Evolutionary conservation across 35 echinoderm and acorn worm genomes (phyloP), one percentile per base, ranked within the genome.

Genomic region (Anneissia japonica): DNA sequence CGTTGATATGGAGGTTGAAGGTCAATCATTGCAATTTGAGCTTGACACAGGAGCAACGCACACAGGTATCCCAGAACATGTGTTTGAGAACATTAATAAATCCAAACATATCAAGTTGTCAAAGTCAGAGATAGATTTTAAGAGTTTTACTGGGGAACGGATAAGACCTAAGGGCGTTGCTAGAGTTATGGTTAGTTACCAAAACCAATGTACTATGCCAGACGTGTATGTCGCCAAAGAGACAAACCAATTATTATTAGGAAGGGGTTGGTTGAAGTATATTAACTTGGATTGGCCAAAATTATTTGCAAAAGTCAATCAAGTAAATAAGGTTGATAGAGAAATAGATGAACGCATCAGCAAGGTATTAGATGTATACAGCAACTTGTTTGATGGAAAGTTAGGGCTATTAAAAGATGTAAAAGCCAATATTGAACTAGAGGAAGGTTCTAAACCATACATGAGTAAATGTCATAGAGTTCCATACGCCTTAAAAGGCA

Each of bases 241-340:
- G n/a, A 84, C 82, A 84, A 73, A 31, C 11, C 46, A 84, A 64
- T 73, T 84, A 36, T 74, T 73, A 74, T 84, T 84, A 84, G 82
- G 82, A 34, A 64, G 82, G 74, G 56, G 74, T 23, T 84, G 45
- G 82, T 41, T 84, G 74, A 30, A 7, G 82, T 36, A 84, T 0
- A 31, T 84, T 30, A 73, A 64, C 11, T 35, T 74, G 46, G 82
- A 84, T 74, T 84, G 82, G 51, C 56, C 82, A 73, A 74, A 84
- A 64, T 23, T 84, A 37, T 74, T 84, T 23, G 34, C 64, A 72
- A 74, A 21, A 13, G 37, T 84, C 10, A 46, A 84, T 74, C 38
- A 73, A 35, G 46, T 33, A 84, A 3, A 64, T 43, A 30, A 72
- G 26, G 31, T 74, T 73, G 31, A 28, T 10, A 45, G 64, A 38